A percentile compares a stretch with the other conserved stretches of the same genome.
phyloP scores from a whole-genome alignment of 2,888 invertebrate genomes.

The Archaeoteleia sp. region DNA sequence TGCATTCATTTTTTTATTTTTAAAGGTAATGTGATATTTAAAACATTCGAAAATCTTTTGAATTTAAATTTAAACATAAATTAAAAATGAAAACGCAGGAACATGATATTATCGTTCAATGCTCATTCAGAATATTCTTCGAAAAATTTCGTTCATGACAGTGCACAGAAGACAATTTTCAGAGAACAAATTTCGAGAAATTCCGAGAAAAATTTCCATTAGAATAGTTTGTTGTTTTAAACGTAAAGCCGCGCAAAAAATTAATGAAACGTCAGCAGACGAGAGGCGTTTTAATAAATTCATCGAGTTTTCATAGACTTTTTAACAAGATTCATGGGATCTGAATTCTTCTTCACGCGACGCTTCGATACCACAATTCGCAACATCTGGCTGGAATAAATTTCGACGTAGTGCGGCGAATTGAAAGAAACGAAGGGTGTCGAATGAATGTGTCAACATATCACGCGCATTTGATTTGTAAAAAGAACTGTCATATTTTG shows the following conservation, averaged over 20 bases:
- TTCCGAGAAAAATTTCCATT: too few species aligned
- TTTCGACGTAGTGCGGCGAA: conserved; percentile 41
- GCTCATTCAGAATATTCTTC: too few species aligned
- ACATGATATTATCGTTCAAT: too few species aligned
- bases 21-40: too few species aligned
- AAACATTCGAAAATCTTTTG: too few species aligned
- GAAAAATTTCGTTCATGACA: too few species aligned
- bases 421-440: conserved; percentile 45
- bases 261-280: conserved; percentile 7
- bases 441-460: conserved; percentile 45
- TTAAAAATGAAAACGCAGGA: too few species aligned
- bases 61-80: too few species aligned
- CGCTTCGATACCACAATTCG: conserved; percentile 33
- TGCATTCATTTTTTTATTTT: too few species aligned
- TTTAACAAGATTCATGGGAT: conserved; percentile 44
- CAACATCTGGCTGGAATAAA: conserved; percentile 51
- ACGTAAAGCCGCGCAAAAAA: neutral
- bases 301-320: conserved; percentile 37
- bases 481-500: conserved; percentile 26
- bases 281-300: conserved; percentile 28
- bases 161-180: too few species aligned
- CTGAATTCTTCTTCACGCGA: conserved; percentile 38
- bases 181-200: too few species aligned
- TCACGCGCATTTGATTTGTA: conserved; percentile 41
- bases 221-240: too few species aligned